Base-by-base conservation (phyloP, 2,113 vertebrate genomes). In the Theropithecus gelada region DNA sequence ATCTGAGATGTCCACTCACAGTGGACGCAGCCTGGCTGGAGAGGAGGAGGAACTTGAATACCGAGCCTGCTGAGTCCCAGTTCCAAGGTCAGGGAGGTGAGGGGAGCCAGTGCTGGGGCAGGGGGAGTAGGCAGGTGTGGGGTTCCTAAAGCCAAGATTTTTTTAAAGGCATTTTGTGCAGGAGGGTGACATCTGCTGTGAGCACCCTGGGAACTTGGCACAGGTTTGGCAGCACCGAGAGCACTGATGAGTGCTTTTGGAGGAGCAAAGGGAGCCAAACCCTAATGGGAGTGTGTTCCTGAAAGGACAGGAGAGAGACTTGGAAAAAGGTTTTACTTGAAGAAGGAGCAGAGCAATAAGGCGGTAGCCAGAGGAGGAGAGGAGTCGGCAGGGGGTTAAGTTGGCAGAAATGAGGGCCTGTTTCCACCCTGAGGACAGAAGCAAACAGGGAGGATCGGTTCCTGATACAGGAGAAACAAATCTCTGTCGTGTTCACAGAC, bases 121-220 rank as follows among this genome's bases (percentile, higher is more conserved):
- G 0, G 55, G 32, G 30, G 32, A 8, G 8, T 20, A 40, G 16
- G 64, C n/a, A n/a, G 8, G 9, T 18, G 2, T 8, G 1, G 12
- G 8, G 1, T 18, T 80, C 45, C 5, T 66, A 7, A 73, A 83
- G 43, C 72, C 45, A 11, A 45, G 92, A 4, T 13, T 82, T 3
- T 18, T 3, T 35, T 68, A 4, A 32, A 64, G 32, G 32, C 8
- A 0, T 40, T 27, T 82, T 17, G 5, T 18, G 0, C 45, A 70
- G 40, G 20, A 84, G 38, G n/a, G n/a, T 30, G 13, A 16, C 14
- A 52, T 40, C 20, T 13, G 2, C 50, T 72, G 25, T 32, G 17
- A 13, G 50, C 12, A 16, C 23, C 23, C 22, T 43, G 40, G 61
- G 66, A 16, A 23, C 64, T 18, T 2, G 3, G 45, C 70, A 22